These are phyloP conservation scores for Vulpes lagopus DNA, from an alignment of 2,113 vertebrate species.

Conservation along the genomic window DNA sequence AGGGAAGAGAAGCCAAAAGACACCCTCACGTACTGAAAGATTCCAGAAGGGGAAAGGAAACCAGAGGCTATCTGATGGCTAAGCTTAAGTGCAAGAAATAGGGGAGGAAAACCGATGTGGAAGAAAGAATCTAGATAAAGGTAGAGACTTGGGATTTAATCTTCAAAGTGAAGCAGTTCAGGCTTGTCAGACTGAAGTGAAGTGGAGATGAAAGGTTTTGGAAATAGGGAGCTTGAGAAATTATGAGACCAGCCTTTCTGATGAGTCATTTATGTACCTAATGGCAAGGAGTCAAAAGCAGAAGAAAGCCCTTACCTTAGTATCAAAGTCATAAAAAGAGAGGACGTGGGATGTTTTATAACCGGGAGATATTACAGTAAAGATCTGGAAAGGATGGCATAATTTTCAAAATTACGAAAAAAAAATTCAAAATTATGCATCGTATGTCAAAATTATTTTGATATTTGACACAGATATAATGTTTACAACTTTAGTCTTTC, in stretches of 20 bases:
- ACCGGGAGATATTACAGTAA: not conserved
- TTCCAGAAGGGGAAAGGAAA: not conserved
- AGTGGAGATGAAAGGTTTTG: not conserved
- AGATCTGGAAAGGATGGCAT: not conserved
- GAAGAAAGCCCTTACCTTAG: not conserved
- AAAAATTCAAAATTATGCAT: not conserved
- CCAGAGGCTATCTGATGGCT: not conserved
- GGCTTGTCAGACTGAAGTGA: not conserved
- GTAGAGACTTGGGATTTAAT: not conserved
- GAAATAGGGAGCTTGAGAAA: not conserved
- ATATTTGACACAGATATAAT: not conserved
- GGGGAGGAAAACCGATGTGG: not conserved
- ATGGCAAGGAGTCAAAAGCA: not conserved
- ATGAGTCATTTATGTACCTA: not conserved
- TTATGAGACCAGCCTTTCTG: not conserved
- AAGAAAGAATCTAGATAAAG: not conserved
- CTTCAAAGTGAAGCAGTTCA: not conserved
- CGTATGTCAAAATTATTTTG: not conserved
- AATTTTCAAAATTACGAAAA: not conserved
- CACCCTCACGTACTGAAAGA: not conserved
- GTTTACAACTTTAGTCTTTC: not conserved
- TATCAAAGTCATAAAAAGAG: not conserved
- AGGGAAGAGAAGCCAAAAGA: not conserved
- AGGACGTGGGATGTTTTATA: not conserved
- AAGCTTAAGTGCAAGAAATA: not conserved